Conservation (phyloP, 2,888 invertebrate genomes). For the Serripes groenlandicus region DNA sequence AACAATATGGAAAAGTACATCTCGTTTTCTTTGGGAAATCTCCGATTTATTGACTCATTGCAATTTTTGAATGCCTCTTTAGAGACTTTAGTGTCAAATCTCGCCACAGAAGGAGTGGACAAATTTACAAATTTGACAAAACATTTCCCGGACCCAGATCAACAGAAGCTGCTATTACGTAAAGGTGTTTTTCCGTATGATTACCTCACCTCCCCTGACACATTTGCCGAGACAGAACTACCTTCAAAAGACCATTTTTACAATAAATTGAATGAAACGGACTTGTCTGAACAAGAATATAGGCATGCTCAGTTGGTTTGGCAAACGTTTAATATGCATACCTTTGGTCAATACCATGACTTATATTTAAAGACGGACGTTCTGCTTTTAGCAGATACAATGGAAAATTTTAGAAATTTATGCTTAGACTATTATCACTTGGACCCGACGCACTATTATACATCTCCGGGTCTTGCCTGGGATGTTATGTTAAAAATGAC, state of each 20-base stretch:
- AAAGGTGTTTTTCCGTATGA: not conserved
- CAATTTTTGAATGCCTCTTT: too few relatives aligned
- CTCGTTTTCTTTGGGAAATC: too few relatives aligned
- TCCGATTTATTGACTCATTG: too few relatives aligned
- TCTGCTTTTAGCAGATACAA: conserved; percentile 39
- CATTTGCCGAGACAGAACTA: conserved; percentile 43
- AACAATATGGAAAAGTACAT: too few relatives aligned
- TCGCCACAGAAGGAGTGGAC: too few relatives aligned
- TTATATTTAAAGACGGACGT: conserved; percentile 37
- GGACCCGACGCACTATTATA: conserved; percentile 52
- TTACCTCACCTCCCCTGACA: not conserved
- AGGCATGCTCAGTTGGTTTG: not conserved
- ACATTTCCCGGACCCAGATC: not conserved
- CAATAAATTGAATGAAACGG: conserved; percentile 7
- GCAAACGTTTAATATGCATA: not conserved
- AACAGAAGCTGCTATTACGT: too few relatives aligned
- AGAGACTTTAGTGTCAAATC: too few relatives aligned
- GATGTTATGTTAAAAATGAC: conserved; percentile 24
- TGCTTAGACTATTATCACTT: conserved; percentile 42
- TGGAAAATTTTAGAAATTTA: conserved; percentile 44
- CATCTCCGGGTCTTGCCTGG: conserved; percentile 50
- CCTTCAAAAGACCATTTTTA: conserved; percentile 58
- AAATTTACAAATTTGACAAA: not conserved
- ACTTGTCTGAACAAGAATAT: conserved; percentile 1
- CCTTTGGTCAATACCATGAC: conserved; percentile 15